These are phyloP conservation scores for Oreochromis aureus DNA, from an alignment of 2,113 vertebrate species.

Conservation along the genomic window DNA sequence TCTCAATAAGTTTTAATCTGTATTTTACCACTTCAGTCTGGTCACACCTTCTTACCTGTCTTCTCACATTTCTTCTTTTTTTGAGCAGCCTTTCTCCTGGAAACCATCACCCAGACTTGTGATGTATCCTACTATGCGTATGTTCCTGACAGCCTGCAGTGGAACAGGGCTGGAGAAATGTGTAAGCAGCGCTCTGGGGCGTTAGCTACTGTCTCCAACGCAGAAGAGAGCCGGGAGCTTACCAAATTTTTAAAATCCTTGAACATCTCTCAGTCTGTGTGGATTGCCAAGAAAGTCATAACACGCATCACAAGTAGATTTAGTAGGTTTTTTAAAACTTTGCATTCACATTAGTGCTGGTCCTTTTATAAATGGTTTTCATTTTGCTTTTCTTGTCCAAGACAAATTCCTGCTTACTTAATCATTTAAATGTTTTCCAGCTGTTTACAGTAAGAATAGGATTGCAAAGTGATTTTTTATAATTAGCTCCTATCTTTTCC, in stretches of 20 bases:
- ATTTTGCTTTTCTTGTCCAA: not conserved
- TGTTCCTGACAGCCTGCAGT: constrained; percentile 41
- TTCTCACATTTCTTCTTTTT: not conserved
- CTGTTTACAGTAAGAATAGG: constrained; percentile 23
- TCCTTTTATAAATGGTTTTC: not conserved
- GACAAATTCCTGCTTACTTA: not conserved
- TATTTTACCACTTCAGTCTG: not conserved
- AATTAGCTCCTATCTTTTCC: constrained; percentile 7
- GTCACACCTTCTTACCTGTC: not conserved
- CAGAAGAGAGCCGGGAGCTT: constrained; percentile 45
- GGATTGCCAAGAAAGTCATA: constrained; percentile 57
- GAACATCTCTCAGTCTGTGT: constrained; percentile 68
- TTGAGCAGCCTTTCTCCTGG: constrained; percentile 18
- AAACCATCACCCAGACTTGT: constrained; percentile 16
- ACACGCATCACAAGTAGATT: constrained; percentile 53
- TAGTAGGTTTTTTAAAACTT: not conserved
- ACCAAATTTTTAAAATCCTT: constrained; percentile 59
- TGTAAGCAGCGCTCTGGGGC: constrained; percentile 59
- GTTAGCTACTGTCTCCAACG: constrained; percentile 47
- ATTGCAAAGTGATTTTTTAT: not conserved
- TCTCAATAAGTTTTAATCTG: not conserved
- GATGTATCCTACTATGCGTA: constrained; percentile 62
- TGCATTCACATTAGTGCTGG: not conserved
- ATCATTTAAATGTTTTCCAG: not conserved
- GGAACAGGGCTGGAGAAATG: constrained; percentile 41